Percentiles rank a stretch among this genome's conserved stretches.
These are phyloP conservation scores for Seriola rivoliana DNA, from an alignment of 2,113 vertebrate genomes.

Conservation along the genomic window DNA sequence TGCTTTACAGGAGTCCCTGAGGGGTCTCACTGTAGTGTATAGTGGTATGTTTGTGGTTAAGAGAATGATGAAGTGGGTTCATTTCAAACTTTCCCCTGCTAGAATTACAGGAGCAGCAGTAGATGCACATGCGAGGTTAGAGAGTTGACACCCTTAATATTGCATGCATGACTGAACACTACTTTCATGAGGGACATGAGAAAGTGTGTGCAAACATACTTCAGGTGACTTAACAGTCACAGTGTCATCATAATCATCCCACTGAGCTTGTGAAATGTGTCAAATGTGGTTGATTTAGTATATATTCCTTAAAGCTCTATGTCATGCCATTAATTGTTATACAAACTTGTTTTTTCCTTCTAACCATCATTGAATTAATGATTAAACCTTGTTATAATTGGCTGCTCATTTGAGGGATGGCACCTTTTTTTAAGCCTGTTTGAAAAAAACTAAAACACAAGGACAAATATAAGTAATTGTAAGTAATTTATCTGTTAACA, in stretches of 20 bases:
- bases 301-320: no score
- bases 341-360: no score
- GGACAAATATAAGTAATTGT: no score
- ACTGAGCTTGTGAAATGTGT: not conserved
- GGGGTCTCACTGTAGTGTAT: not conserved
- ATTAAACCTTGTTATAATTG: no score
- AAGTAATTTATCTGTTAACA: no score
- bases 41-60: conserved; percentile 47
- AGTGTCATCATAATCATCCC: not conserved
- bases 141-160: conserved; percentile 44
- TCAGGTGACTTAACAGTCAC: not conserved
- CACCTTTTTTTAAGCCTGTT: no score
- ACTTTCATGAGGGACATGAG: conserved; percentile 38
- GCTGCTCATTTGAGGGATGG: no score
- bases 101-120: not conserved
- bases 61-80: conserved; percentile 39
- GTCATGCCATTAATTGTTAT: no score
- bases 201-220: conserved; percentile 45
- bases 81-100: conserved; percentile 47
- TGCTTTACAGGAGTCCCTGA: conserved; percentile 42
- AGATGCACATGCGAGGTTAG: not conserved
- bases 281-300: no score
- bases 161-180: conserved; percentile 41
- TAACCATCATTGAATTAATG: no score
- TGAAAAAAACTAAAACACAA: no score